Base-by-base conservation (phyloP, 2,113 vertebrate genomes). In the Origma solitaria region DNA sequence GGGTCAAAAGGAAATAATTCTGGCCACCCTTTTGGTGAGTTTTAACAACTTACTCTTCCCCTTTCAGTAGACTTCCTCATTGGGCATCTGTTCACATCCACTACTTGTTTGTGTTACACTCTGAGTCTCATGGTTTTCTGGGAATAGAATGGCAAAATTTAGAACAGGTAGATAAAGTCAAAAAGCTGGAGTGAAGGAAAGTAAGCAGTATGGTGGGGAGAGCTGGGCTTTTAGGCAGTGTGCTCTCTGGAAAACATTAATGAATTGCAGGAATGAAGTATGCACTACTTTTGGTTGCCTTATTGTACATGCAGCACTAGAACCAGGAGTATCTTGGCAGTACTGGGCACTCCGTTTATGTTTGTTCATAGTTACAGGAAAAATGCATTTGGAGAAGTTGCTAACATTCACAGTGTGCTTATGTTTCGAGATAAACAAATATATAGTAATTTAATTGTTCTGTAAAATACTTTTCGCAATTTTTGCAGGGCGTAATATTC, bases 251-350 rank as follows among this genome's bases (percentile, higher is more conserved):
- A 38, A 68, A 68, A 7, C 11, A 33, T 37, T 5, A 35, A 57
- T 19, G 40, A 82, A 50, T 62, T 28, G 14, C 10, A 79, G 65
- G 42, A 53, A 33, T n/a, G 66, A 70, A 33, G 12, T 10, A 11
- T 25, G 4, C 5, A 1, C 21, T 70, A 60, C n/a, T 44, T 72
- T 81, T 84, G n/a, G 24, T 62, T 65, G 58, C 47, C 15, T 44
- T 51, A 15, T 16, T 64, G 12, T 47, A n/a, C 0, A 0, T 70
- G 22, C 3, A 5, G 18, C 22, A 19, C 44, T 85, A 49, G 27
- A 44, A 27, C 6, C 6, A 78, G 35, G 20, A 51, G 15, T 42
- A 12, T 7, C 4, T 35, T 8, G 40, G 27, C 69, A 33, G 27
- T 54, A 8, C 10, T 35, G 53, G 25, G 23, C 37, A 73, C 5